Evolutionary conservation across 2,888 invertebrate species (phyloP).

Genomic region (Lasioglossum zephyrum): DNA sequence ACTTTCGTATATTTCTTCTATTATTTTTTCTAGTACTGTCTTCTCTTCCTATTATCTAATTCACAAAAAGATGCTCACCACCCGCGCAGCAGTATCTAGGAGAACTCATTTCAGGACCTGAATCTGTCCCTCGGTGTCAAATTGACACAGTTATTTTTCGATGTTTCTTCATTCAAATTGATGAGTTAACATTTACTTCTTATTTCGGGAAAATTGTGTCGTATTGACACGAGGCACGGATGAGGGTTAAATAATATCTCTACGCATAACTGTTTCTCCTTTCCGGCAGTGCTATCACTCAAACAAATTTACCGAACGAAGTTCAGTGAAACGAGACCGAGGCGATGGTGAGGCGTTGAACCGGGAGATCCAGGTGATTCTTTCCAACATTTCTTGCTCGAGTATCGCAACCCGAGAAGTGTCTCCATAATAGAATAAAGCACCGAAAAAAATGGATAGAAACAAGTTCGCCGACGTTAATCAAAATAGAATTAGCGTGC

Average conservation of each 20-base stretch:
- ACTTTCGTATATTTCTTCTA: neutral
- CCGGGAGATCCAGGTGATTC: neutral
- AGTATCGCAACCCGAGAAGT: neutral
- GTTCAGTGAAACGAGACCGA: neutral
- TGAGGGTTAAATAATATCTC: neutral
- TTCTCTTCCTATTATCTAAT: neutral
- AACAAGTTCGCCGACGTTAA: neutral
- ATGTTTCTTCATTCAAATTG: no score
- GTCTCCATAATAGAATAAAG: neutral
- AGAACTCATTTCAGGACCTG: neutral
- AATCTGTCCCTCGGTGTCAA: no score
- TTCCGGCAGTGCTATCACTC: neutral
- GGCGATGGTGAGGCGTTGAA: neutral
- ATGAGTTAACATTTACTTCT: no score
- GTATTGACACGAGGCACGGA: no score
- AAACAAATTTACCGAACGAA: neutral
- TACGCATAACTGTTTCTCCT: neutral
- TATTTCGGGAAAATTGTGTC: no score
- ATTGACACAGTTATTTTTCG: no score
- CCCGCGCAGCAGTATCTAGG: neutral
- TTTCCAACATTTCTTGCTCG: neutral
- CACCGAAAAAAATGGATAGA: neutral
- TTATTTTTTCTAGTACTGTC: no score
- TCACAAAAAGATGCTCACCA: neutral
- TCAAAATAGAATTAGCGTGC: neutral